Conservation (phyloP, 2,888 invertebrate species). For the Brachyopa scutellaris region DNA sequence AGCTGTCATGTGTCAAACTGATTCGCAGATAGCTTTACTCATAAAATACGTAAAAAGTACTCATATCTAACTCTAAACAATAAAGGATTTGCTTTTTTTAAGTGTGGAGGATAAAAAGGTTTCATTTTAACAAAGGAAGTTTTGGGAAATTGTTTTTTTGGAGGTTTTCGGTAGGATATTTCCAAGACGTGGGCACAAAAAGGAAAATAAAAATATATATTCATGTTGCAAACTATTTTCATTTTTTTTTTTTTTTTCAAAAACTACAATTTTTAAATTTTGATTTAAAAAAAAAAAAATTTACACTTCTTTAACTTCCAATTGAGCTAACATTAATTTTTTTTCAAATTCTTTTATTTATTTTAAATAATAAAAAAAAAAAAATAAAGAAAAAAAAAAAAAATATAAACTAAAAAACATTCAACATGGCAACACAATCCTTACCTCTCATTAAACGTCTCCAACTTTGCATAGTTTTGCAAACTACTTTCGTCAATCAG, state of each 20-base stretch:
- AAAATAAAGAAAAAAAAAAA: too few relatives aligned
- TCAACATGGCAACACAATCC: constrained; percentile 78
- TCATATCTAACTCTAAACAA: constrained; percentile 61
- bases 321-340: constrained; percentile 24
- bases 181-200: constrained; percentile 81
- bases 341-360: constrained; percentile 10
- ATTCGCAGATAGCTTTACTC: too few relatives aligned
- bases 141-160: constrained; percentile 74
- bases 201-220: constrained; percentile 75
- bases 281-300: constrained; percentile 54
- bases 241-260: constrained; percentile 50
- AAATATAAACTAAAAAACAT: constrained; percentile 37
- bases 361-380: constrained; percentile 32
- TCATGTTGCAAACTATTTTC: constrained; percentile 73
- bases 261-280: too few relatives aligned
- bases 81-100: constrained; percentile 32
- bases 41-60: constrained; percentile 17
- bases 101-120: constrained; percentile 58
- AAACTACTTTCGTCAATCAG: constrained; percentile 98
- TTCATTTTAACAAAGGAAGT: constrained; percentile 78
- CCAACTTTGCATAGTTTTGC: constrained; percentile 97
- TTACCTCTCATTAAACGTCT: constrained; percentile 99
- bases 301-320: constrained; percentile 45
- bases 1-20: too few relatives aligned
- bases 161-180: constrained; percentile 74